Base-by-base conservation (phyloP, 2,797 vertebrate genomes). In the Alosa sapidissima region DNA sequence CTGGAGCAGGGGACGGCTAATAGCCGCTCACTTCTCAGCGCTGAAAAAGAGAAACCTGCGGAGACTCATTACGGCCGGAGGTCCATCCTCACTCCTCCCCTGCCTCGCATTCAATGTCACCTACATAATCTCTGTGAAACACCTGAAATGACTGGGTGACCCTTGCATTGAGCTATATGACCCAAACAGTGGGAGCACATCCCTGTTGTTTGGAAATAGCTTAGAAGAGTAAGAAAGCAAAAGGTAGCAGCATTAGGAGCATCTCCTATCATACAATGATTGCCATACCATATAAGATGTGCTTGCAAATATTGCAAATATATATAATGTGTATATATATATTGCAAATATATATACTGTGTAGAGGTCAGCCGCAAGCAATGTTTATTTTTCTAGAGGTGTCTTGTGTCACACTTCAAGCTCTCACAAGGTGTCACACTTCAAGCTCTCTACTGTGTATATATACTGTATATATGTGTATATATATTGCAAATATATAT, bases 141-240 rank as follows among this genome's bases (percentile, higher is more conserved):
- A 75, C 68, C 68, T 75, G 33, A 75, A 41, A 45, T 75, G 68
- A 75, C 68, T 68, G 62, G 21, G 62, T 68, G 62, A 28, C 55
- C 55, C 55, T 58, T 58, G 55, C 55, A n/a, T 4, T 33, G 24
- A 68, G 62, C n/a, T 41, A 28, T 5, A 36, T 75, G 68, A 75
- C 4, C 65, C 68, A 68, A 33, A 33, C 1, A 36, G 33, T 21
- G 10, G 11, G 36, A 19, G 3, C 3, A 5, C 0, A 75, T 65
- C 68, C 33, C 68, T 41, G 68, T 19, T 41, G 68, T 75, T 41
- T 16, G 1, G 3, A 1, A 21, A 65, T 28, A 24, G n/a, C n/a
- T 28, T 9, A 2, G 41, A 41, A 41, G 41, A 41, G n/a, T 28
- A 9, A 65, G 5, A 65, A 65, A 65, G 60, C 60, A 65, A 65